Evolutionary conservation across 2,888 invertebrate species (phyloP).

Genomic region (Tuberolachnus salignus): DNA sequence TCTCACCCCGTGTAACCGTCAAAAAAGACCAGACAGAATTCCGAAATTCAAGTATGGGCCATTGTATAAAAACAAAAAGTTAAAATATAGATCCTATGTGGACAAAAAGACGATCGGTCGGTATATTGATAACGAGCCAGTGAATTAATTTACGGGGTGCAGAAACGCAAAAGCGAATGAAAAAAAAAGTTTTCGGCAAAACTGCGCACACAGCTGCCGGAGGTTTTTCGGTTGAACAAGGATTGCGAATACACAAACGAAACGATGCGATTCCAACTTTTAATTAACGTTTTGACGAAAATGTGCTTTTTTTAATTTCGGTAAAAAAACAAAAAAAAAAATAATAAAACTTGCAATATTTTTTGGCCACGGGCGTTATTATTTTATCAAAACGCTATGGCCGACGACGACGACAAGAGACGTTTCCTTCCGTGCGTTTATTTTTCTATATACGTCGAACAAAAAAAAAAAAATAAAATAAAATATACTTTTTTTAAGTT

Average conservation of each 20-base stretch:
- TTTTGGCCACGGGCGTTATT: no score
- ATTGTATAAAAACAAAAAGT: no score
- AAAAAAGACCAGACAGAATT: no score
- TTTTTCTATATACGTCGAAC: neutral
- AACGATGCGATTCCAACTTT: constrained; percentile 25
- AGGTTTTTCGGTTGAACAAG: neutral
- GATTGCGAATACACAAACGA: neutral
- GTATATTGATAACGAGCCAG: constrained; percentile 19
- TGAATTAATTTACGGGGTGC: constrained; percentile 28
- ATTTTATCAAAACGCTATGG: neutral
- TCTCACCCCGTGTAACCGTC: no score
- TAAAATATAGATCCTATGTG: constrained; percentile 3
- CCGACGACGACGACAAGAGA: neutral
- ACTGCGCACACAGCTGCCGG: neutral
- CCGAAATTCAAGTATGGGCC: no score
- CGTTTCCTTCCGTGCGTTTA: neutral
- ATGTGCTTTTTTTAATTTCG: no score
- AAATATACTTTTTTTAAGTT: no score
- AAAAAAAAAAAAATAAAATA: no score
- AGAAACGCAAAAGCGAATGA: constrained; percentile 1
- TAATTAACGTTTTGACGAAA: constrained; percentile 13
- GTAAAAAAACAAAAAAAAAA: no score
- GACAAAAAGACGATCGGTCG: constrained; percentile 24
- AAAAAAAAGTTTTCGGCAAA: constrained; percentile 19
- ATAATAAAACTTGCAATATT: no score